phyloP scores from a whole-genome alignment of 2,113 vertebrate species.

The Diadophis punctatus region DNA sequence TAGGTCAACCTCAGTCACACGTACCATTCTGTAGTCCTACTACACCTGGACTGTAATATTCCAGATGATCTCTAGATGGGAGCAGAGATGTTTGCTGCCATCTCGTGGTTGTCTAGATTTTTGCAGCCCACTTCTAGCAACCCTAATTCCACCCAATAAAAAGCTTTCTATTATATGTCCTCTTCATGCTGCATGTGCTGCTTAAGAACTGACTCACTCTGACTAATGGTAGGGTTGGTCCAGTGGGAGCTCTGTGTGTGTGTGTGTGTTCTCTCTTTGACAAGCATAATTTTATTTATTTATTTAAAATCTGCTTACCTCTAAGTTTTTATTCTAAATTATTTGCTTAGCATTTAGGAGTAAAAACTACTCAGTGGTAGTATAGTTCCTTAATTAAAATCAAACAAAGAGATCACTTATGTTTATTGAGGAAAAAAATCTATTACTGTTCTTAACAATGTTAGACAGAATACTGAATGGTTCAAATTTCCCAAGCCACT shows the following conservation, averaged over 20 bases:
- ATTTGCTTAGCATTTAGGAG: slow-evolving; percentile 43
- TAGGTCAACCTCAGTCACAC: not conserved
- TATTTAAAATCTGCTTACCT: slow-evolving; percentile 38
- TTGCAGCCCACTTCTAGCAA: not conserved
- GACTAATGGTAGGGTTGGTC: not conserved
- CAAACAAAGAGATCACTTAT: slow-evolving; percentile 63
- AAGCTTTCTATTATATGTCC: not conserved
- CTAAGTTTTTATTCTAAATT: slow-evolving; percentile 43
- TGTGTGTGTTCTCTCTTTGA: not conserved
- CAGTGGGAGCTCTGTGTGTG: not conserved
- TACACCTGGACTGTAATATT: not conserved
- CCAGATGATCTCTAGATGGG: not conserved
- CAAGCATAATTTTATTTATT: not conserved
- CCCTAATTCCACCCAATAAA: not conserved
- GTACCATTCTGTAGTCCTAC: not conserved
- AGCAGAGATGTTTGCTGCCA: not conserved
- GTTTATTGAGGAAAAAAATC: slow-evolving; percentile 56
- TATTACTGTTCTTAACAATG: slow-evolving; percentile 65
- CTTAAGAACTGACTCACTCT: not conserved
- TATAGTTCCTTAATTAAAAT: slow-evolving; percentile 68
- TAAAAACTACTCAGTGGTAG: slow-evolving; percentile 60
- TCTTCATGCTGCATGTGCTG: not conserved
- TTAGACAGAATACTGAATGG: slow-evolving; percentile 62
- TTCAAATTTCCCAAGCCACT: slow-evolving; percentile 72
- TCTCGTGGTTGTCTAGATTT: not conserved